Evolutionary conservation across 1,140 invertebrate genomes (phyloP), one percentile per base, ranked within the genome.

Genomic region (Oncopeltus fasciatus): DNA sequence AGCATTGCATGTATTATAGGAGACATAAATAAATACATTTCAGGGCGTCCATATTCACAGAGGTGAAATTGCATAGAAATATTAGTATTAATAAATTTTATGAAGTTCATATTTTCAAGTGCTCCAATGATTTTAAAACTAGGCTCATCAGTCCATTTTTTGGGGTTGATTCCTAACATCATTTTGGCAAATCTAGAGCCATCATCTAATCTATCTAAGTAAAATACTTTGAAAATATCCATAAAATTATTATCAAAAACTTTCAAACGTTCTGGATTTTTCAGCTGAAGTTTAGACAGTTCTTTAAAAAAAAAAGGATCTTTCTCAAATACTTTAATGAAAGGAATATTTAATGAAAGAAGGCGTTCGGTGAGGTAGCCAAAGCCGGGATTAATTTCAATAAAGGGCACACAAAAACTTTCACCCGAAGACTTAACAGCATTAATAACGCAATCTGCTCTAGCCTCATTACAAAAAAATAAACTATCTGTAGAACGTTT

Each of bases 331-430:
- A 28, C 31, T 14, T 38, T 24, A 43, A 65, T 56, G 49, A 51
- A 29, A 18, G 0, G 3, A 11, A 18, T 5, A 18, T 49, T 38
- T 2, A 59, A 20, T n/a, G 38, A 20, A 12, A 65, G 43, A 2
- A 65, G 57, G 4, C 31, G 20, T 20, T 49, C 31, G 12, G 64
- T 65, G 3, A 65, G 2, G 11, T 59, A 29, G 21, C 64, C 64
- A 3, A 59, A 49, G 14, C 64, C 64, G 9, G 64, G 64, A 38
- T 59, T 51, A 26, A 26, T 14, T 62, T 65, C 64, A 57, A 65
- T 18, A 21, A 65, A 29, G 26, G n/a, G 43, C n/a, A 16, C 51
- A 12, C 47, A 56, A 46, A 62, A 51, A 49, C 58, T 26, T 38
- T 18, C 20, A 26, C 24, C 16, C 1, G 38, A 49, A 2, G 28